Conservation (phyloP, 2,113 vertebrate species). For the Caranx ignobilis region DNA sequence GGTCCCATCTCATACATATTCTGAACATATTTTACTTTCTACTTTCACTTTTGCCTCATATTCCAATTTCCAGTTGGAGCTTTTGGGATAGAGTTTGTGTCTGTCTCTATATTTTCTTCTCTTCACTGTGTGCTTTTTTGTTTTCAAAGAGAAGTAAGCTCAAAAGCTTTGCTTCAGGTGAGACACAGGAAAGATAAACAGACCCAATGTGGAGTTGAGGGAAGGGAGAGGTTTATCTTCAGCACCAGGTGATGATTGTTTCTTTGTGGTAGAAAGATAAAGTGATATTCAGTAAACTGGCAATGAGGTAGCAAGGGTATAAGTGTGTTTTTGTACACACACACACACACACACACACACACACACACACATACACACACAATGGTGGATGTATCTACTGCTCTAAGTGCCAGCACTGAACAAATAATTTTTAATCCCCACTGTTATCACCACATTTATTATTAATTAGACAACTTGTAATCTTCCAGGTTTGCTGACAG, state of each 20-base stretch:
- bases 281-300: constrained; percentile 18
- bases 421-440: constrained; percentile 21
- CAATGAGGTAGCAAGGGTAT: constrained; percentile 15
- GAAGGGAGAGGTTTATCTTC: constrained; percentile 23
- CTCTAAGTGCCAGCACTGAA: constrained; percentile 1
- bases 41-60: neutral
- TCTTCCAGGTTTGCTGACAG: constrained; percentile 31
- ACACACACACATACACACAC: neutral
- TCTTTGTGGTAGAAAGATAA: constrained; percentile 31
- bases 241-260: constrained; percentile 53
- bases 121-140: neutral
- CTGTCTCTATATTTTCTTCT: neutral
- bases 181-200: constrained; percentile 26
- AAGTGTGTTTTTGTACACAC: constrained; percentile 5
- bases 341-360: neutral
- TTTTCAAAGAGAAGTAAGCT: constrained; percentile 9
- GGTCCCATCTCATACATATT: neutral
- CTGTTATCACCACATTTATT: constrained; percentile 3
- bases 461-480: constrained; percentile 40
- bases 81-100: neutral
- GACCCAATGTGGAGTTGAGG: constrained; percentile 30
- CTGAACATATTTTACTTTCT: neutral
- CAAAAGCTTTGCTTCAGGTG: constrained; percentile 31
- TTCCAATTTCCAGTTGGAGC: neutral
- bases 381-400: neutral